Evolutionary conservation across 2,888 invertebrate species (phyloP).

Genomic region (Andrena dorsata): DNA sequence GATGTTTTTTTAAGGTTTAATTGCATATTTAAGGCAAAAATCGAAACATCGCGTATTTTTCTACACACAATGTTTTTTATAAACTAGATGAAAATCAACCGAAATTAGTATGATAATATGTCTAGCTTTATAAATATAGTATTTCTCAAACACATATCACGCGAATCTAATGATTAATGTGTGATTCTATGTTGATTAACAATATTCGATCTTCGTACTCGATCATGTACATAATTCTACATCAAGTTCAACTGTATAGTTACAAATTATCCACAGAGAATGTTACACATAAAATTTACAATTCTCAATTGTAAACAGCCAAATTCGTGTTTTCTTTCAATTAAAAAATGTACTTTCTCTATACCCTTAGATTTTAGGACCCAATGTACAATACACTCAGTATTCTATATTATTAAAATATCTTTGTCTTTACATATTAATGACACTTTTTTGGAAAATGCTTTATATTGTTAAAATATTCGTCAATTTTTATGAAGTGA

Average conservation of each 20-base stretch:
- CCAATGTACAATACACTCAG: slow-evolving; percentile 39
- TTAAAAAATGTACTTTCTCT: slow-evolving; percentile 45
- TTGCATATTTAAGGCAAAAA: slow-evolving; percentile 37
- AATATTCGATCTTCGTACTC: slow-evolving; percentile 24
- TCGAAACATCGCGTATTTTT: slow-evolving; percentile 21
- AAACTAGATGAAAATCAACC: slow-evolving; percentile 17
- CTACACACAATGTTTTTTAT: slow-evolving; percentile 1
- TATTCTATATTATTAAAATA: slow-evolving; percentile 64
- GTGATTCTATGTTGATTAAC: slow-evolving; percentile 14
- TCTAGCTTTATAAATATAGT: slow-evolving; percentile 25
- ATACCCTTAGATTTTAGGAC: slow-evolving; percentile 24
- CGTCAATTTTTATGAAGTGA: slow-evolving; percentile 21
- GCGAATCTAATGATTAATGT: slow-evolving; percentile 22
- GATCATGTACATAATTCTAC: slow-evolving; percentile 20
- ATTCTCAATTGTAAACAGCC: slow-evolving; percentile 20
- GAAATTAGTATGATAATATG: slow-evolving; percentile 25
- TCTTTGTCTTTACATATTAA: slow-evolving; percentile 34
- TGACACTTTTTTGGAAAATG: slow-evolving; percentile 41
- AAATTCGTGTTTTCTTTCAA: slow-evolving; percentile 2
- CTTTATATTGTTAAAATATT: slow-evolving; percentile 48
- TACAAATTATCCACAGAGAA: slow-evolving; percentile 41
- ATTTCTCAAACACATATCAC: slow-evolving; percentile 23
- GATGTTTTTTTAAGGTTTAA: slow-evolving; percentile 22
- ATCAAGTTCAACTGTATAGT: slow-evolving; percentile 37
- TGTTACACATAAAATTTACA: slow-evolving; percentile 33